A percentile compares a stretch with the other conserved stretches of the same genome.
Evolutionary conservation across 2,888 invertebrate species (phyloP).

Genomic region (Agrilus cyanescens): DNA sequence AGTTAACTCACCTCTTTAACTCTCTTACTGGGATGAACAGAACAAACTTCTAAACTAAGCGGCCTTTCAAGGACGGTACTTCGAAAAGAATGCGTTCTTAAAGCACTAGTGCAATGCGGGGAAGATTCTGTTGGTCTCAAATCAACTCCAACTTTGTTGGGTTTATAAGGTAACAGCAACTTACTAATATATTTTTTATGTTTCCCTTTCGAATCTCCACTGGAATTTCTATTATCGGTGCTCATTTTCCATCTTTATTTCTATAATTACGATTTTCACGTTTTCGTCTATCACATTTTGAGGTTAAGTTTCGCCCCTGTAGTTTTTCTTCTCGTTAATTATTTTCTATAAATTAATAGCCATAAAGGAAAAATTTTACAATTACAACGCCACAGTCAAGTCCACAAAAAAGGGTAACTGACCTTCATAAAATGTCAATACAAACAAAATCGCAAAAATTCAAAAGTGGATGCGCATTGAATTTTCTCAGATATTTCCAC

Average conservation of each 20-base stretch:
- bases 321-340: too few species aligned
- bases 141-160: slow-evolving; percentile 34
- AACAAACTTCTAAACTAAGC: slow-evolving; percentile 28
- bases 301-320: too few species aligned
- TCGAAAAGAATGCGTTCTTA: too few species aligned
- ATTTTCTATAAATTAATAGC: too few species aligned
- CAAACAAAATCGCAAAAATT: slow-evolving; percentile 5
- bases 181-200: slow-evolving; percentile 29
- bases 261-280: too few species aligned
- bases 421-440: slow-evolving; percentile 10
- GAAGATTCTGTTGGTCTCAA: slow-evolving; percentile 12
- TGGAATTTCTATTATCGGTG: slow-evolving; percentile 24
- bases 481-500: too few species aligned
- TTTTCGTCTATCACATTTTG: too few species aligned
- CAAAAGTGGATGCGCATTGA: too few species aligned
- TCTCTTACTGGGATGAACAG: slow-evolving; percentile 16
- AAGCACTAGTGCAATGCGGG: slow-evolving; percentile 6
- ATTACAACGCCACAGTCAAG: too few species aligned
- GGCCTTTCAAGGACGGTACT: slow-evolving; percentile 17
- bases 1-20: too few species aligned
- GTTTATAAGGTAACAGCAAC: slow-evolving; percentile 30
- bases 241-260: slow-evolving; percentile 15
- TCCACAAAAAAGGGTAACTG: not conserved
- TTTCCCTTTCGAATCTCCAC: slow-evolving; percentile 22
- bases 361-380: too few species aligned